phyloP scores from a whole-genome alignment of 1,140 invertebrate genomes.

The Ptiloglossa arizonensis region DNA sequence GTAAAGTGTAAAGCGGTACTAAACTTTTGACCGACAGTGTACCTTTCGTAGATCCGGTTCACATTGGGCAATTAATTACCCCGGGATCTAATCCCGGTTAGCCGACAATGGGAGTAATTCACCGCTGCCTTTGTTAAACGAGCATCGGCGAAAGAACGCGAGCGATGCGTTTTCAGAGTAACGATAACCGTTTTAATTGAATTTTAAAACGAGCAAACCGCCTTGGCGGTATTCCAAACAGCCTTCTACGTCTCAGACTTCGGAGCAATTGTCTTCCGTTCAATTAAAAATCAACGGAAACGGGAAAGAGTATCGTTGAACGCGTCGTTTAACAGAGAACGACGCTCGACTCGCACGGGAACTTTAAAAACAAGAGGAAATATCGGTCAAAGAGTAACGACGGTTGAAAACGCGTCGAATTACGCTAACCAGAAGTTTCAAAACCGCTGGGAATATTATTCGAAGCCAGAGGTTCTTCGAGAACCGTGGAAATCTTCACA shows the following conservation, averaged over 20 bases:
- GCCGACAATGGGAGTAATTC: slow-evolving; percentile 23
- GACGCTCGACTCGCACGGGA: not conserved
- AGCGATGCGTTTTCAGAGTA: not conserved
- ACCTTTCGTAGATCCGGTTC: not conserved
- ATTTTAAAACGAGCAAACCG: slow-evolving; percentile 42
- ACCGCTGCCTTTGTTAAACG: slow-evolving; percentile 32
- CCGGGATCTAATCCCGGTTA: slow-evolving; percentile 16
- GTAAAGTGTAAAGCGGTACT: too few relatives aligned
- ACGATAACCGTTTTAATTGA: slow-evolving; percentile 41
- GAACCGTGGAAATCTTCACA: not conserved
- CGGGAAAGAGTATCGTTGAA: slow-evolving; percentile 22
- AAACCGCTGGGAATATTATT: not conserved
- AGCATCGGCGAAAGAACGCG: slow-evolving; percentile 23
- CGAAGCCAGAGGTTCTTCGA: not conserved
- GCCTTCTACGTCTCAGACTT: slow-evolving; percentile 41
- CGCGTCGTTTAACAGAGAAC: slow-evolving; percentile 35
- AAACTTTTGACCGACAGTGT: too few relatives aligned
- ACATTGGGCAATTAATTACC: slow-evolving; percentile 28
- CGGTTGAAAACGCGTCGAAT: not conserved
- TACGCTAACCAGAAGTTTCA: slow-evolving; percentile 11
- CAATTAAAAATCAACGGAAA: slow-evolving; percentile 52
- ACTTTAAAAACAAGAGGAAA: not conserved
- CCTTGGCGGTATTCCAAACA: slow-evolving; percentile 46
- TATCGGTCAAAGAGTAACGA: not conserved
- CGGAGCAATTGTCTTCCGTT: slow-evolving; percentile 47